These are phyloP conservation scores for Calliphora vomitoria DNA, from an alignment of 2,888 invertebrate species.

Conservation along the genomic window DNA sequence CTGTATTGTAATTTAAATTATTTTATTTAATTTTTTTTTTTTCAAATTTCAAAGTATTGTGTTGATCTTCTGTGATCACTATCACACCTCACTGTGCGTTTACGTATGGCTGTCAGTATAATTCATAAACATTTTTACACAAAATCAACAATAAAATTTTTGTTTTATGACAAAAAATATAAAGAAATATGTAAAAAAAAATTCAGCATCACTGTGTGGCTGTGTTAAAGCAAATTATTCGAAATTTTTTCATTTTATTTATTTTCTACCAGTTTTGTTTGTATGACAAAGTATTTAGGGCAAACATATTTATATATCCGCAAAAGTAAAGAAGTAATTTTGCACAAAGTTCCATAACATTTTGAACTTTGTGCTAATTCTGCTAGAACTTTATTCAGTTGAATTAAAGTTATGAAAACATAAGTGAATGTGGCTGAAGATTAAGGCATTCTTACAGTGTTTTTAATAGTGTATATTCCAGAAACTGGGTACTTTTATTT, in stretches of 20 bases:
- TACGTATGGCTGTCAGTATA: conserved; percentile 20
- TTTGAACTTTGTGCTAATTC: no score
- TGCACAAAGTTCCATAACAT: neutral
- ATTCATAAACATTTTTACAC: conserved; percentile 33
- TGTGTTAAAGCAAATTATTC: conserved; percentile 55
- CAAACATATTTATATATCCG: conserved; percentile 8
- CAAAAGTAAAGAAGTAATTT: neutral
- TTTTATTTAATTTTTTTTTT: conserved; percentile 25
- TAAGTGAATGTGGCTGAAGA: no score
- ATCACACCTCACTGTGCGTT: conserved; percentile 10
- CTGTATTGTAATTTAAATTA: conserved; percentile 44
- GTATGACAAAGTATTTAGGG: conserved; percentile 35
- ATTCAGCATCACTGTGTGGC: conserved; percentile 38
- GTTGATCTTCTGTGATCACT: conserved; percentile 33
- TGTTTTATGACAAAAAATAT: conserved; percentile 36
- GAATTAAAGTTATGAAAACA: no score
- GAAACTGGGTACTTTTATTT: no score
- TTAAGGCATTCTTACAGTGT: no score
- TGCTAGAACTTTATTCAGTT: no score
- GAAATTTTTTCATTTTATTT: conserved; percentile 3
- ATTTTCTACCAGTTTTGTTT: conserved; percentile 1
- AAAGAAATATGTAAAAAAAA: neutral
- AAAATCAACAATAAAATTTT: conserved; percentile 47
- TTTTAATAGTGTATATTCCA: no score
- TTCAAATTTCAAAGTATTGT: conserved; percentile 19